Evolutionary conservation across 2,113 vertebrate genomes (phyloP).

Genomic region (Peromyscus californicus): DNA sequence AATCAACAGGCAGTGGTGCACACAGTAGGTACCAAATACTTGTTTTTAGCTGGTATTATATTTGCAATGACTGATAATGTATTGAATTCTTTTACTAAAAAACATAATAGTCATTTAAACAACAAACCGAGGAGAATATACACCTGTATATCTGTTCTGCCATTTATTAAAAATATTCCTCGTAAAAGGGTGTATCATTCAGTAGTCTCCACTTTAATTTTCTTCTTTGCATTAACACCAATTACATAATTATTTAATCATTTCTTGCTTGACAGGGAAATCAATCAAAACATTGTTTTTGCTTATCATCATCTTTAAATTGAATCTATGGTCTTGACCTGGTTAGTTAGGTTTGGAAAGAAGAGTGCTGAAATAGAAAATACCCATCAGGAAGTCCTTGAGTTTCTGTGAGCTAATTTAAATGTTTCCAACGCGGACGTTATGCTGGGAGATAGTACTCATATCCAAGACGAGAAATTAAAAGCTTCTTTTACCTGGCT

Average conservation of each 20-base stretch:
- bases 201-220: not conserved
- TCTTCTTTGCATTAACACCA: not conserved
- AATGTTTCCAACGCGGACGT: not conserved
- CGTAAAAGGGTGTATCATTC: not conserved
- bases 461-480: not conserved
- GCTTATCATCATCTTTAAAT: not conserved
- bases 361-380: not conserved
- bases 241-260: not conserved
- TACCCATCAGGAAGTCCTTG: not conserved
- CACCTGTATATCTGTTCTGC: not conserved
- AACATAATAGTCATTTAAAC: not conserved
- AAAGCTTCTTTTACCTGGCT: not conserved
- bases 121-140: not conserved
- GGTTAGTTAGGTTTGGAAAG: not conserved
- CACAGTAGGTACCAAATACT: conserved; percentile 27
- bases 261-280: not conserved
- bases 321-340: not conserved
- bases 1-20: not conserved
- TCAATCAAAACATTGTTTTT: not conserved
- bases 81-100: conserved; percentile 6
- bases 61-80: not conserved
- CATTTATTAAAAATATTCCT: not conserved
- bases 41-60: not conserved
- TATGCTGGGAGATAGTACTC: not conserved
- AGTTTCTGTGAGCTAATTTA: not conserved